These are phyloP conservation scores for Oscheius sp. DNA, from an alignment of 2,888 invertebrate species.

Conservation along the genomic window DNA sequence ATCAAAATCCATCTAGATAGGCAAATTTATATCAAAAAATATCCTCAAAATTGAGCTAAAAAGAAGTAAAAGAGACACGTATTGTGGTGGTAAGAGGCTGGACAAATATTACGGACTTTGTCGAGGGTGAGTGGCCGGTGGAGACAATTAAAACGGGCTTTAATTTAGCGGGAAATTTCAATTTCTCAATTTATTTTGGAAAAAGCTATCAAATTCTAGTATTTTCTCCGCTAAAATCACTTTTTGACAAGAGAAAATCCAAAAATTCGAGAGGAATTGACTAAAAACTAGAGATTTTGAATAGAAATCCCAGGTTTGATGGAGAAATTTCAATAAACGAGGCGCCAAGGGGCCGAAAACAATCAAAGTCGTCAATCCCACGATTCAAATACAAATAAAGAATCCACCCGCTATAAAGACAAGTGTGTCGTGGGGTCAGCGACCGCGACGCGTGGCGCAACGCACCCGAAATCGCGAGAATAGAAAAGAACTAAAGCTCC, in stretches of 20 bases:
- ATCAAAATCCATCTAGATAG: too few relatives aligned
- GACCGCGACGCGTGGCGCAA: conserved; percentile 11
- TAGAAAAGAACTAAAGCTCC: not conserved
- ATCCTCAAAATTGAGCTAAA: not conserved
- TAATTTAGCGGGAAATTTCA: not conserved
- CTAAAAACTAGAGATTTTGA: not conserved
- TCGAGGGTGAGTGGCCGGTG: conserved; percentile 13
- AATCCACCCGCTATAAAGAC: not conserved
- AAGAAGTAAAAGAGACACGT: conserved; percentile 6
- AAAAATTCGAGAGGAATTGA: too few relatives aligned
- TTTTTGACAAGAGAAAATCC: too few relatives aligned
- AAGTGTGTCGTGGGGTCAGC: conserved; percentile 3
- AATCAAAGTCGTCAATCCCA: not conserved
- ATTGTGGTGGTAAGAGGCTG: conserved; percentile 20
- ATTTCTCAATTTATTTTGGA: too few relatives aligned
- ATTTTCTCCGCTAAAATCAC: too few relatives aligned
- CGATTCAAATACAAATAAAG: conserved; percentile 1
- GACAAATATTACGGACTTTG: conserved; percentile 22
- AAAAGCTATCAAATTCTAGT: too few relatives aligned
- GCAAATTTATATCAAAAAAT: too few relatives aligned
- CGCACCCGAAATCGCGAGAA: conserved; percentile 4
- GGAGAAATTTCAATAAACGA: not conserved
- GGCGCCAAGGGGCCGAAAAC: not conserved
- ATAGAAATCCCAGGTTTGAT: not conserved
- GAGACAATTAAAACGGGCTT: not conserved